Conservation (phyloP, 1,140 invertebrate genomes). For the Diuraphis noxia region DNA sequence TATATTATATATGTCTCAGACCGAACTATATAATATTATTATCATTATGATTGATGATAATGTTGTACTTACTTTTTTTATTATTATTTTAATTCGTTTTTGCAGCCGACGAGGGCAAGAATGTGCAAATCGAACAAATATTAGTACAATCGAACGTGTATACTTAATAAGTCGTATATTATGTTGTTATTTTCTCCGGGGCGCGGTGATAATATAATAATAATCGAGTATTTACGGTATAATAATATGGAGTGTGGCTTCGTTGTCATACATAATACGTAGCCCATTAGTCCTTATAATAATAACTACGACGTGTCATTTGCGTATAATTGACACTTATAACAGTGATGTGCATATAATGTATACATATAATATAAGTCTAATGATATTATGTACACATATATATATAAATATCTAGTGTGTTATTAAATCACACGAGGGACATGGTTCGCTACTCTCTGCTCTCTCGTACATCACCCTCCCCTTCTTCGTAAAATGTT, state of each 20-base stretch:
- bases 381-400: background rate
- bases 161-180: background rate
- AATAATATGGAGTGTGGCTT: background rate
- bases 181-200: background rate
- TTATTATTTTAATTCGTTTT: background rate
- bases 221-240: background rate
- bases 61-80: background rate
- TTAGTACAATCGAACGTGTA: background rate
- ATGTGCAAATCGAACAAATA: constrained; percentile 11
- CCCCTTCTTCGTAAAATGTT: background rate
- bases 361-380: background rate
- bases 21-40: background rate
- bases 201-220: background rate
- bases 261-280: background rate
- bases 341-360: background rate
- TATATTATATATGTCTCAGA: background rate
- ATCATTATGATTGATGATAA: background rate
- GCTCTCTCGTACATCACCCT: background rate
- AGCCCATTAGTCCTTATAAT: background rate
- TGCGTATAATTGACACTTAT: background rate
- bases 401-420: background rate
- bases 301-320: background rate
- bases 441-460: constrained; percentile 35
- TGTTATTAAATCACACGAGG: background rate
- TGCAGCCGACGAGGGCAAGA: too few species aligned